phyloP scores from a whole-genome alignment of 2,888 invertebrate species.

The Koerneria pararmatus region DNA sequence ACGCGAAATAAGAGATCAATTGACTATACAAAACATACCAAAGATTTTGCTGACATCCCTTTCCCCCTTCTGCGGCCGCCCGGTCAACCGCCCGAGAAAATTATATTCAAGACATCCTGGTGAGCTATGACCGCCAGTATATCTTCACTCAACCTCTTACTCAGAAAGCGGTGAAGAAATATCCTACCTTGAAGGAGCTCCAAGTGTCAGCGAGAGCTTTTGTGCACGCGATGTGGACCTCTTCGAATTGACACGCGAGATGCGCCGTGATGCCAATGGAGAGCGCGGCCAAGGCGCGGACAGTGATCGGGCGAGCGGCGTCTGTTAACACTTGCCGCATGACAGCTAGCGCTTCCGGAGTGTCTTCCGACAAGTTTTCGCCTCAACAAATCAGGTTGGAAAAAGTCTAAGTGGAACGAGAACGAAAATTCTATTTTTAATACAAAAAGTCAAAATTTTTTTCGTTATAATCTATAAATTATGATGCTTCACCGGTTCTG shows the following conservation, averaged over 20 bases:
- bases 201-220: slow-evolving; percentile 21
- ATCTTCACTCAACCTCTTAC: too few species aligned
- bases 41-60: too few species aligned
- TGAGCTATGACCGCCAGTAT: too few species aligned
- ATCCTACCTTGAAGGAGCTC: slow-evolving; percentile 21
- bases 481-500: too few species aligned
- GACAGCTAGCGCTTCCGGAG: slow-evolving; percentile 29
- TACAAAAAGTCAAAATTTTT: background rate
- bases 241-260: slow-evolving; percentile 27
- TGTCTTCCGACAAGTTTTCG: slow-evolving; percentile 9
- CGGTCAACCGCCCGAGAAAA: background rate
- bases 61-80: background rate
- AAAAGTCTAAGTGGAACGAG: background rate
- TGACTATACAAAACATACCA: too few species aligned
- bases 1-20: too few species aligned
- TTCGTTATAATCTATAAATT: background rate
- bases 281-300: slow-evolving; percentile 30
- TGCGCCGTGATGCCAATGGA: slow-evolving; percentile 32
- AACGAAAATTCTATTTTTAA: background rate
- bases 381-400: background rate
- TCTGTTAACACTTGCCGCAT: slow-evolving; percentile 37
- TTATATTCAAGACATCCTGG: background rate
- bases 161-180: too few species aligned
- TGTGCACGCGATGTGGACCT: slow-evolving; percentile 15
- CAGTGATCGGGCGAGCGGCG: slow-evolving; percentile 27